Conservation (phyloP, 2,113 vertebrate genomes). For the Pituophis catenifer region DNA sequence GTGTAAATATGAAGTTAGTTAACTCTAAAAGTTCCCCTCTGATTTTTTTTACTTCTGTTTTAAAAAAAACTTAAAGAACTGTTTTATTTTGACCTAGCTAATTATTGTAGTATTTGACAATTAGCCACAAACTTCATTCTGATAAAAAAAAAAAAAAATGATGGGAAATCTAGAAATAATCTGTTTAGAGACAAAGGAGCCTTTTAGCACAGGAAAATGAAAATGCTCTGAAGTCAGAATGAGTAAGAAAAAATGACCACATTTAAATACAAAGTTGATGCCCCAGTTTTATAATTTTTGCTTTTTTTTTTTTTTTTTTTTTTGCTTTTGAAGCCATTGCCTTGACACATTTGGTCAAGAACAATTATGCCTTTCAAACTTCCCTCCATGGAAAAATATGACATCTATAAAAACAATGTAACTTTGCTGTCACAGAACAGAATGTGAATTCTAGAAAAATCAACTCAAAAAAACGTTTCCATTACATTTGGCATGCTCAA, state of each 20-base stretch:
- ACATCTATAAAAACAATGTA: not conserved
- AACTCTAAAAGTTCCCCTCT: conserved; percentile 19
- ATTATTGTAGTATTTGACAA: not conserved
- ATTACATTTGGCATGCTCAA: conserved; percentile 62
- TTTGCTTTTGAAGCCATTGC: conserved; percentile 28
- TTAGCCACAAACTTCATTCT: not conserved
- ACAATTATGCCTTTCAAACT: conserved; percentile 28
- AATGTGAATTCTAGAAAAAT: conserved; percentile 56
- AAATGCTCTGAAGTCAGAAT: not conserved
- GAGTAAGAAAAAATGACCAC: conserved; percentile 6
- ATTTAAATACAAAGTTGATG: not conserved
- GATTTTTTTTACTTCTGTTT: conserved; percentile 4
- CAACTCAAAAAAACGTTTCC: conserved; percentile 61
- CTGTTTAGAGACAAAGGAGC: not conserved
- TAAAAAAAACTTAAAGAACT: not conserved
- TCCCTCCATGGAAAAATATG: conserved; percentile 21
- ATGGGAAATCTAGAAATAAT: conserved; percentile 7
- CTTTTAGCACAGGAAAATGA: not conserved
- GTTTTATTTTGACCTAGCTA: conserved; percentile 8
- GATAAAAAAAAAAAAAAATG: not conserved
- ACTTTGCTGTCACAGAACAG: not conserved
- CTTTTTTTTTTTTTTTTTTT: not conserved
- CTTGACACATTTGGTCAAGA: conserved; percentile 18
- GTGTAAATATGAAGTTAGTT: conserved; percentile 17
- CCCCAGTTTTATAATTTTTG: not conserved